A percentile compares a stretch with the other conserved stretches of the same genome.
phyloP scores from a whole-genome alignment of 2,113 vertebrate genomes.

The Camelus bactrianus region DNA sequence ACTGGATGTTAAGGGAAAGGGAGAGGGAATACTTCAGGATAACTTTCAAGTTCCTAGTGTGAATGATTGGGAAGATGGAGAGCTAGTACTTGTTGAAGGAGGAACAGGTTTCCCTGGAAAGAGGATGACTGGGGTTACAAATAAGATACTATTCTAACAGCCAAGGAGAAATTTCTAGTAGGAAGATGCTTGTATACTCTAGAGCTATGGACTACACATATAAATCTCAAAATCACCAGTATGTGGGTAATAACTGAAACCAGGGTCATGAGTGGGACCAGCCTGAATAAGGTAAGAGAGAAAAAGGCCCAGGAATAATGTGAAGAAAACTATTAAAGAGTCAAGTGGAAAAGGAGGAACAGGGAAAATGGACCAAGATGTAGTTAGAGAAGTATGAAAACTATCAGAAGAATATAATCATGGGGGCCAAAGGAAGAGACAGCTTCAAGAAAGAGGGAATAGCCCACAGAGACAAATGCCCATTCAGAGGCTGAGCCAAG shows the following conservation, averaged over 20 bases:
- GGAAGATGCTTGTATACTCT: neutral
- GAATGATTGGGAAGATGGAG: neutral
- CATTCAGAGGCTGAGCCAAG: constrained; percentile 45
- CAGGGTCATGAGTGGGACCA: neutral
- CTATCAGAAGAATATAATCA: neutral
- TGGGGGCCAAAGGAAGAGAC: constrained; percentile 14
- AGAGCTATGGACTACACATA: neutral
- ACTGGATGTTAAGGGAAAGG: neutral
- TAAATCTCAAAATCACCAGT: neutral
- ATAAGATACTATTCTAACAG: neutral
- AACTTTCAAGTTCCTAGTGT: neutral
- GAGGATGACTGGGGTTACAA: neutral
- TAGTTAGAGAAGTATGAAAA: constrained; percentile 3
- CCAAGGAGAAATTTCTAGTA: neutral
- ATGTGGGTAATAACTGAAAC: neutral
- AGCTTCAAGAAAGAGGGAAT: neutral
- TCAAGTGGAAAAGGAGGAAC: neutral
- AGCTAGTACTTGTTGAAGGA: neutral
- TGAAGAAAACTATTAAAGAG: neutral
- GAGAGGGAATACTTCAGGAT: neutral
- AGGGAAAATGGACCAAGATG: neutral
- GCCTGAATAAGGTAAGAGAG: neutral
- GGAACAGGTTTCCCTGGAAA: neutral
- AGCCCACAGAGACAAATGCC: neutral
- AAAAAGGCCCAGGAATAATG: neutral